Conservation (phyloP, 2,888 invertebrate genomes). For the Hedychridium roseum region DNA sequence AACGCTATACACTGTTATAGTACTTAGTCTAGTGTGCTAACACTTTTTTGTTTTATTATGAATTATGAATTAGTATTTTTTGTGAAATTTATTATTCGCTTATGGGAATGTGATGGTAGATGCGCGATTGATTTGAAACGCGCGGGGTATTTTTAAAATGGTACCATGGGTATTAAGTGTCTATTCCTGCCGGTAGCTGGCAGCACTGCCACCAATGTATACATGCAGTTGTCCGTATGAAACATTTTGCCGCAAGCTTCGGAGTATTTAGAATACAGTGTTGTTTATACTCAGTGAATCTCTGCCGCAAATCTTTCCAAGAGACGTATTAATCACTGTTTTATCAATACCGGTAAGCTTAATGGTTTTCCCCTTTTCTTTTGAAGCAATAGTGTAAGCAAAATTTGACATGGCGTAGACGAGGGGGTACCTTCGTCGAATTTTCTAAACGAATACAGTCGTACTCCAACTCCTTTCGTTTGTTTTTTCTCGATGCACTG, state of each 20-base stretch:
- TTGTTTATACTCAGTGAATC: slow-evolving; percentile 29
- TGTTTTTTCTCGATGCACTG: background rate
- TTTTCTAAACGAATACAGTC: slow-evolving; percentile 19
- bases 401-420: slow-evolving; percentile 51
- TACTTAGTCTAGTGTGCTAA: too few relatives aligned
- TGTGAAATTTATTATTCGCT: too few relatives aligned
- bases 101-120: too few relatives aligned
- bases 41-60: too few relatives aligned
- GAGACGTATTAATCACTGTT: slow-evolving; percentile 16
- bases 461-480: too few relatives aligned
- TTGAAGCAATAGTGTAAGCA: slow-evolving; percentile 25
- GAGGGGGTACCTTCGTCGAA: too few relatives aligned
- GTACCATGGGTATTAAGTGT: too few relatives aligned
- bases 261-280: slow-evolving; percentile 33
- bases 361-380: slow-evolving; percentile 39
- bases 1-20: too few relatives aligned
- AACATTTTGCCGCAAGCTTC: slow-evolving; percentile 44
- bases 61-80: too few relatives aligned
- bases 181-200: too few relatives aligned
- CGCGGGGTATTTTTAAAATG: too few relatives aligned
- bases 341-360: slow-evolving; percentile 38
- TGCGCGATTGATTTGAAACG: too few relatives aligned
- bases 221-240: slow-evolving; percentile 56
- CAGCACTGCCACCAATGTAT: slow-evolving; percentile 46
- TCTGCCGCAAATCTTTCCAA: slow-evolving; percentile 11